Base-by-base conservation (phyloP, 37 sponge, comb jelly and placozoan genomes). In the Crambe crambe region DNA sequence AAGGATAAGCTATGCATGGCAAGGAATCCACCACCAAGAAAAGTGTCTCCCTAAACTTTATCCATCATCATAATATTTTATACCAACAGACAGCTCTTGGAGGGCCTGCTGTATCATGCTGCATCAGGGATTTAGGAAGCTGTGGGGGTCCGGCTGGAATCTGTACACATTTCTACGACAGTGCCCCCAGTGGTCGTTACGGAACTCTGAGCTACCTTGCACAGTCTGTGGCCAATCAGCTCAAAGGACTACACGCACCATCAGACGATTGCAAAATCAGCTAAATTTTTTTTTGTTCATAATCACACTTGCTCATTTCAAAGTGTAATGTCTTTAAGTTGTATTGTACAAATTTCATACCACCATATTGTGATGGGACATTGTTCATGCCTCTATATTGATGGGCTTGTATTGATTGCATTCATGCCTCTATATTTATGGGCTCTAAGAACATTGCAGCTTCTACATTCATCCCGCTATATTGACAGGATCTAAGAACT, bases 141-240 rank as follows among this genome's bases (percentile, higher is more conserved):
- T 92, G 92, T 68, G 75, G 79, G 1, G 85, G 78, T 5, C 76
- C 84, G 20, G 37, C 54, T 27, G 77, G 73, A 2, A 66, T 92
- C 34, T 92, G 92, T 54, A 42, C 79, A 17, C 85, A 94, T 56
- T 94, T 97, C 58, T 97, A 91, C 36, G 87, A 87, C 85, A 84
- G 88, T 74, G 95, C 97, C 39, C 97, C 97, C 38, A 89, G 91
- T 80, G 97, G 97, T 69, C 78, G 89, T 36, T 94, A 73, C 86
- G 97, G 97, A 23, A 97, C 97, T 36, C 88, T 97, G 85, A 91
- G 76, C 67, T 97, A 94, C 80, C 23, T 94, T 3, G 51, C 88
- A 12, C 87, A 83, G 71, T 92, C 94, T 26, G 71, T 97, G 54
- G 87, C 80, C 0, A 64, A 85, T 42, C 64, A 43, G 41, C 80